These are phyloP conservation scores for Buceros bicornis DNA, from an alignment of 2,797 vertebrate species.

Conservation along the genomic window DNA sequence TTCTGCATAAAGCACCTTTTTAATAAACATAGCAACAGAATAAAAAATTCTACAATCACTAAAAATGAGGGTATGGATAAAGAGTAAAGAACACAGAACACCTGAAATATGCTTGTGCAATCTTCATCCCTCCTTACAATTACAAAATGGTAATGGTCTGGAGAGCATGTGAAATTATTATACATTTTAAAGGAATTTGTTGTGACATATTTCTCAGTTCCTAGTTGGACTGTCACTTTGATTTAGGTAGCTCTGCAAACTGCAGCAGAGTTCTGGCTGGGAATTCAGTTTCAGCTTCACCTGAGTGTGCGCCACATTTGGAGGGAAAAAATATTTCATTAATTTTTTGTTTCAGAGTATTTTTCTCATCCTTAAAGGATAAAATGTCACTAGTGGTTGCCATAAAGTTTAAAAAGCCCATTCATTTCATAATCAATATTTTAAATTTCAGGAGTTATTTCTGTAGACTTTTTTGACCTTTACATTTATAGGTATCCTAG, in stretches of 20 bases:
- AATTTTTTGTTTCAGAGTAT: background rate
- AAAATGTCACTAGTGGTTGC: background rate
- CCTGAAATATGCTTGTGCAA: background rate
- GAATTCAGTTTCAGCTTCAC: constrained; percentile 10
- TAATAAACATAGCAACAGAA: background rate
- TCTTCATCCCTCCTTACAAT: background rate
- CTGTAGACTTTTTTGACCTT: background rate
- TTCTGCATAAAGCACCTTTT: background rate
- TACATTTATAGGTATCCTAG: background rate
- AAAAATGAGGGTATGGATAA: background rate
- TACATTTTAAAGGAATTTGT: background rate
- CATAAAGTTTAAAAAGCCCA: background rate
- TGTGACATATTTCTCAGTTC: background rate
- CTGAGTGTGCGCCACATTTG: background rate
- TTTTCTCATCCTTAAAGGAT: background rate
- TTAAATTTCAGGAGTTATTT: background rate
- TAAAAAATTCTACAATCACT: background rate
- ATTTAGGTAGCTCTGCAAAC: background rate
- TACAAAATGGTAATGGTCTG: background rate
- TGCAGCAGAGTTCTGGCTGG: background rate
- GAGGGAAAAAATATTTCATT: accelerated
- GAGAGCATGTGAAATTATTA: background rate
- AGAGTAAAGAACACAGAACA: background rate
- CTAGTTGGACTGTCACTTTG: background rate
- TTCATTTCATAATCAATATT: background rate